Conservation (phyloP, 2,113 vertebrate species). For the Thamnaconus septentrionalis region DNA sequence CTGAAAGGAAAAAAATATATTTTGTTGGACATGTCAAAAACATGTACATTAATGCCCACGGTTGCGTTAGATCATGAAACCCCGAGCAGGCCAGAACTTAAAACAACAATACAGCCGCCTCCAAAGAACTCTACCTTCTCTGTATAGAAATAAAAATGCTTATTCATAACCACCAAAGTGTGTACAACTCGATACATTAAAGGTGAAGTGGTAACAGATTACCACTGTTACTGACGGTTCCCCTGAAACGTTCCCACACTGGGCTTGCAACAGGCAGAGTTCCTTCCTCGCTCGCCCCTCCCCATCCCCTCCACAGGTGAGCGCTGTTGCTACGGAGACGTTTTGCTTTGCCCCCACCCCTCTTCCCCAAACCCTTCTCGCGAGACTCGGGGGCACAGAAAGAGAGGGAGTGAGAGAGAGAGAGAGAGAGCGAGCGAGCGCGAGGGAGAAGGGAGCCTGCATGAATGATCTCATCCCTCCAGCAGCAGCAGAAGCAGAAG, state of each 20-base stretch:
- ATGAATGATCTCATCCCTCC: constrained; percentile 76
- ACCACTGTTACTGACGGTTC: not conserved
- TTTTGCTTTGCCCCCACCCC: constrained; percentile 40
- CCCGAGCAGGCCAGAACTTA: no score
- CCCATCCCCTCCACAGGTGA: constrained; percentile 59
- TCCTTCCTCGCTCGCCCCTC: constrained; percentile 3
- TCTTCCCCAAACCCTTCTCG: constrained; percentile 53
- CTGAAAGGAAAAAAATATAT: no score
- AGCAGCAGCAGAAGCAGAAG: constrained; percentile 79
- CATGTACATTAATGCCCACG: no score
- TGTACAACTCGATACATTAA: no score
- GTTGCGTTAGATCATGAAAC: no score
- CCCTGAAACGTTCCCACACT: not conserved
- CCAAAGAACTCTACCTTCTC: no score
- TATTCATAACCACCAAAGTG: no score
- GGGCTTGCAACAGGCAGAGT: constrained; percentile 26
- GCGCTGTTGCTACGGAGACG: constrained; percentile 66
- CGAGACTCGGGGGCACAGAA: constrained; percentile 58
- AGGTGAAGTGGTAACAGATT: no score
- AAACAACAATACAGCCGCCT: no score
- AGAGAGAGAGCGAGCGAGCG: constrained; percentile 2
- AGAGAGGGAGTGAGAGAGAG: constrained; percentile 9
- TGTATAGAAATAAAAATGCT: no score
- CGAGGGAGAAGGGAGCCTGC: constrained; percentile 36
- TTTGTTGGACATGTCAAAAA: no score